Evolutionary conservation across 2,888 invertebrate species (phyloP), one percentile per base, ranked within the genome.

Genomic region (Machimus rusticus): DNA sequence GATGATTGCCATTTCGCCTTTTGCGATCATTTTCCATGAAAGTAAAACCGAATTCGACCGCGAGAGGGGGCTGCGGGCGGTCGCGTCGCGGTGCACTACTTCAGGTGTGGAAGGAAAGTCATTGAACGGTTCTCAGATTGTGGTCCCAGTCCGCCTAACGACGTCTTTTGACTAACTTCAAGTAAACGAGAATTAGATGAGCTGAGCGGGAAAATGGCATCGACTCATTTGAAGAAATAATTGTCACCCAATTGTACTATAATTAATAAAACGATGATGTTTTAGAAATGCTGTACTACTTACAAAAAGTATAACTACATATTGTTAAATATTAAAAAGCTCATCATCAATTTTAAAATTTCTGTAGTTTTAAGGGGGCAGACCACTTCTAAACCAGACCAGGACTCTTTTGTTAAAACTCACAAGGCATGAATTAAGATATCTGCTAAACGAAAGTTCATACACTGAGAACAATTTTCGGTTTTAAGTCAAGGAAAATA

Each of bases 1-100:
- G 82, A 82, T 82, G 82, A 82, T 82, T 51, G 82, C 82, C 37
- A 82, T 66, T 82, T 82, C 66, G 51, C 66, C 57, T 82, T 66
- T 82, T 66, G 28, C 55, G 51, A 82, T 82, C 57, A 37, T 66
- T 82, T 57, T 51, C 66, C 66, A 82, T 82, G 82, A 82, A 82
- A 82, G 82, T 82, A 82, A 82, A 82, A 82, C 57, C 57, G 82
- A 82, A 57, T 31, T 57, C 57, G 57, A 37, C 46, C 19, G 19
- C 55, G 34, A 16, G n/a, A 81, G 16, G 51, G 55, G 51, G 2
- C 28, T 37, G 76, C 34, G 23, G 31, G 39, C 77, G 12, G 23
- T 14, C 28, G 1, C n/a, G 46, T 28, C n/a, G 46, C 51, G 55
- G n/a, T 51, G 19, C 51, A 28, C 43, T 23, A 28, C 28, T 31